A percentile compares a stretch with the other conserved stretches of the same genome.
phyloP scores from a whole-genome alignment of 2,797 vertebrate species.

The Eupleurogrammus muticus region DNA sequence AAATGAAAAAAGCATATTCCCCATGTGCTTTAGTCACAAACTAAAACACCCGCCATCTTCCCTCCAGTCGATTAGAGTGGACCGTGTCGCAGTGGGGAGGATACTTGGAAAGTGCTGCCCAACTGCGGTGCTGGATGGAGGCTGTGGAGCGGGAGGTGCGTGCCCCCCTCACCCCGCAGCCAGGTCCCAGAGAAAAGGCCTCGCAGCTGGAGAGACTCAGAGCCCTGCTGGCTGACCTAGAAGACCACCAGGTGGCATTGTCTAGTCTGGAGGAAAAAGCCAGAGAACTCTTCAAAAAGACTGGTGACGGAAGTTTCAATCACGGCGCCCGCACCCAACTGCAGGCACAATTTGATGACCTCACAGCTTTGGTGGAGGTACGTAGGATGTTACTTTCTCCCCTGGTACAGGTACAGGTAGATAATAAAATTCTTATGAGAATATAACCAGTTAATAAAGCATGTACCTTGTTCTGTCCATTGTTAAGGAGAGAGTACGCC shows the following conservation, averaged over 20 bases:
- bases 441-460: neutral
- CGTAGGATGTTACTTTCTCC: neutral
- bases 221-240: constrained; percentile 88
- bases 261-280: constrained; percentile 87
- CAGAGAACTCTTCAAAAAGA: constrained; percentile 91
- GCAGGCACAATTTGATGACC: constrained; percentile 91
- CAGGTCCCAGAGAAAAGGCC: constrained; percentile 93
- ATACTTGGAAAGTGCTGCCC: constrained; percentile 89
- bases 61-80: constrained; percentile 89
- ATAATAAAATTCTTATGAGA: neutral
- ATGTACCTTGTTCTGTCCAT: neutral
- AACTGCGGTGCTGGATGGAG: constrained; percentile 94
- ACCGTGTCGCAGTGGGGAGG: constrained; percentile 93
- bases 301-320: constrained; percentile 88
- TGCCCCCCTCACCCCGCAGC: constrained; percentile 88
- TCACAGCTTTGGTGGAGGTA: constrained; percentile 92
- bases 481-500: constrained; percentile 90
- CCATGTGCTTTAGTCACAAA: neutral
- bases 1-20: neutral
- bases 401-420: neutral
- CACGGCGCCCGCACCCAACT: constrained; percentile 88
- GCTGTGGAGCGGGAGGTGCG: constrained; percentile 88
- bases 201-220: constrained; percentile 90
- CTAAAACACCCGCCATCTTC: constrained; percentile 22
- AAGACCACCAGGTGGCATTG: constrained; percentile 87